Evolutionary conservation across 2,888 invertebrate genomes (phyloP).

Genomic region (Lamellibrachia columna): DNA sequence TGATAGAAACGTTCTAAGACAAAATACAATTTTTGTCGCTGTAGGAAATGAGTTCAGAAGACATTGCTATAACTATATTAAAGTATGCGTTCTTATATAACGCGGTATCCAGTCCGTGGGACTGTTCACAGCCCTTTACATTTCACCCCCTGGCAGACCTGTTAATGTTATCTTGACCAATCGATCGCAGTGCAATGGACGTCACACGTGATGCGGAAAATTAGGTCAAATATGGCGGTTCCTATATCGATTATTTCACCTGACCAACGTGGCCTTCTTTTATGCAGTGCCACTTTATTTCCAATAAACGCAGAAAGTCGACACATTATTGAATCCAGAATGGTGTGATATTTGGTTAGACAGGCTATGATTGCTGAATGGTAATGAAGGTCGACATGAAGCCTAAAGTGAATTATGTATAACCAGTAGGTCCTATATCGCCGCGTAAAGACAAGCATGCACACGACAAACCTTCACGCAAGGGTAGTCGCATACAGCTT

Average conservation of each 20-base stretch:
- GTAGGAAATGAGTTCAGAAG: too few relatives aligned
- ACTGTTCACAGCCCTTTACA: too few relatives aligned
- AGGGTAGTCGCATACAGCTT: neutral
- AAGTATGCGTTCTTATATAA: too few relatives aligned
- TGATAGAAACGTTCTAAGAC: too few relatives aligned
- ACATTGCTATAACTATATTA: too few relatives aligned
- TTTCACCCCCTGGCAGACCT: too few relatives aligned
- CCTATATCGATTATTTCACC: neutral
- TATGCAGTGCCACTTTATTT: neutral
- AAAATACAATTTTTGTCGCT: too few relatives aligned
- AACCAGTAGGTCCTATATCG: neutral
- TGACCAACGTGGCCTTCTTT: too few relatives aligned
- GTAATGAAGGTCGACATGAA: neutral
- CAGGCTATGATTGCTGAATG: neutral
- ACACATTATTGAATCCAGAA: neutral
- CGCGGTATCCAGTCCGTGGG: too few relatives aligned
- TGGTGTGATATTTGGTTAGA: neutral
- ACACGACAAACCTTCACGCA: neutral
- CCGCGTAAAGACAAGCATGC: neutral
- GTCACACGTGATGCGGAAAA: neutral
- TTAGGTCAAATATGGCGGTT: neutral
- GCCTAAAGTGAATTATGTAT: neutral
- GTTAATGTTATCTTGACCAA: neutral
- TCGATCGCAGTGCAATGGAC: neutral
- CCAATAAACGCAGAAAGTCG: neutral